Evolutionary conservation across 2,797 vertebrate species (phyloP), one percentile per base, ranked within the genome.

Genomic region (Helostoma temminkii): DNA sequence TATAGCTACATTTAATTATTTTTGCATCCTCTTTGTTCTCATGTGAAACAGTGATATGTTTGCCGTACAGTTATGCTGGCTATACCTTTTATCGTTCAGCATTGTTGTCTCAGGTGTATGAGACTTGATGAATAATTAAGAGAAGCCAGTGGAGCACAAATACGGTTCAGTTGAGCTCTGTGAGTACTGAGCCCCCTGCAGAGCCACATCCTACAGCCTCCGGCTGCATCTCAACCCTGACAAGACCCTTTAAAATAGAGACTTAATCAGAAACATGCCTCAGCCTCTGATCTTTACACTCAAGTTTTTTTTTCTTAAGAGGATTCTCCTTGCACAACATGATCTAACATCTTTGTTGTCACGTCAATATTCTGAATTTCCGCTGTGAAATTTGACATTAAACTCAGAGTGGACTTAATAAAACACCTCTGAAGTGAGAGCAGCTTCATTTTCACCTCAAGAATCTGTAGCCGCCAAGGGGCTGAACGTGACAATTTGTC

Each of bases 111-210:
- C 90, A 92, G 91, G 88, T 89, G 83, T 67, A 56, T 9, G n/a
- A 19, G 7, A 42, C 72, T 61, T 49, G 39, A 91, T 93, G 86
- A 94, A 94, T 94, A 91, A 93, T 94, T 93, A 60, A 93, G 67
- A 70, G 63, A 55, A 69, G 59, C 64, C 80, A 72, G 66, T 67
- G 78, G 30, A 78, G 66, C 39, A 48, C 32, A 81, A 83, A 58
- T 62, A 76, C 57, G 73, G 76, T 77, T 87, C 66, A 61, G 75
- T 41, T 67, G 43, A 42, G 65, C 68, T 77, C 53, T 58, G 48
- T 26, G 71, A 79, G 12, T 71, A 67, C 74, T 22, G 37, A 55
- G 6, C 41, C 71, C 67, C 75, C 76, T 12, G 49, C 58, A 15
- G 76, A 79, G 78, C 36, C 14, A 1, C 28, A 0, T 72, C 62